Conservation (phyloP, 2,888 invertebrate species). For the Eupithecia exiguata region DNA sequence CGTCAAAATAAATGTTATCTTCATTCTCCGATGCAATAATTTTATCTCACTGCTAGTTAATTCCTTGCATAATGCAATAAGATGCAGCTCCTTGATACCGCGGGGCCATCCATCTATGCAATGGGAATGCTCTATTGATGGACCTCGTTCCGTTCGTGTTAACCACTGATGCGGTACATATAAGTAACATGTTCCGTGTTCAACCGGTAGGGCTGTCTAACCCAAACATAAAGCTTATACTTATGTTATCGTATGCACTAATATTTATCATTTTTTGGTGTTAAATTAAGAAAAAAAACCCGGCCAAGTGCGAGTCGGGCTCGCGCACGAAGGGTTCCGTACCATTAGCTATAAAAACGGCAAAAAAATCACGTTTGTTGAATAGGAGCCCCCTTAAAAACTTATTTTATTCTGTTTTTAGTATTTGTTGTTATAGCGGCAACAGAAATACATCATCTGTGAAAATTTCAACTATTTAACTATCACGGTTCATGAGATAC, state of each 20-base stretch:
- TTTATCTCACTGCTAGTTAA: conserved; percentile 1
- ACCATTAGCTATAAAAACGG: too few species aligned
- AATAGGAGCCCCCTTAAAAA: too few species aligned
- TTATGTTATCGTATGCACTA: neutral
- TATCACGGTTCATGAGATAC: too few species aligned
- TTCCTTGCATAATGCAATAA: conserved; percentile 25
- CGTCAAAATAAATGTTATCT: neutral
- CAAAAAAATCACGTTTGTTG: too few species aligned
- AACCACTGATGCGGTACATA: conserved; percentile 19
- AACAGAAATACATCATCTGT: too few species aligned
- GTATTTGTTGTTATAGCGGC: too few species aligned
- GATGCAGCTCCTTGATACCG: conserved; percentile 27
- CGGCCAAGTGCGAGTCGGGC: too few species aligned
- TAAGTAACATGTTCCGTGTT: neutral
- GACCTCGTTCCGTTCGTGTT: conserved; percentile 37
- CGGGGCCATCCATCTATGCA: conserved; percentile 29
- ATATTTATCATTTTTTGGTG: too few species aligned
- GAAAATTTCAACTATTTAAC: too few species aligned
- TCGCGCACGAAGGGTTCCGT: too few species aligned
- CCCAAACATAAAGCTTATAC: neutral
- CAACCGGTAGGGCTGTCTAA: neutral
- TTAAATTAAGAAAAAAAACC: too few species aligned
- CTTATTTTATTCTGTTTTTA: too few species aligned
- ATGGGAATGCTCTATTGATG: conserved; percentile 36
- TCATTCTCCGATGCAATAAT: neutral